These are phyloP conservation scores for Ophthalmotilapia sp. DNA, from an alignment of 2,113 vertebrate genomes.

Conservation along the genomic window DNA sequence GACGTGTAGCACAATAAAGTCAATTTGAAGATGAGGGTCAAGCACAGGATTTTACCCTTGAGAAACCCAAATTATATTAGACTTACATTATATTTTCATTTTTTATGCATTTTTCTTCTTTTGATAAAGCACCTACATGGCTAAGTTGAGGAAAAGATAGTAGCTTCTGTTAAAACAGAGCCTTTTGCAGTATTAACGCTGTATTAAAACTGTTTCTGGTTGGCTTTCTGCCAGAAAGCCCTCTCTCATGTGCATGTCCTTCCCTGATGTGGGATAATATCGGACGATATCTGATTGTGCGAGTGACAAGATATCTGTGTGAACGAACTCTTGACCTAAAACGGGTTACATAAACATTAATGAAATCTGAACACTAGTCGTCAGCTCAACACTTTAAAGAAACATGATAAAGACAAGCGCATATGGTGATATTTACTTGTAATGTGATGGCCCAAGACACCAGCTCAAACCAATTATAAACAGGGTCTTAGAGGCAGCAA, in stretches of 20 bases:
- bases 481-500: not conserved
- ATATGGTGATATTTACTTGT: not conserved
- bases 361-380: not conserved
- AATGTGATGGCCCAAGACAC: not conserved
- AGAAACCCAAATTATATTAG: not conserved
- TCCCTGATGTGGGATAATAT: not conserved
- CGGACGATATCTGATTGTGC: not conserved
- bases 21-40: not conserved
- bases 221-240: not conserved
- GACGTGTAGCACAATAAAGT: not conserved
- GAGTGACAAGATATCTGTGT: accelerated
- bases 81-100: not conserved
- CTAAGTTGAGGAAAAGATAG: not conserved
- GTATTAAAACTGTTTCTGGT: not conserved
- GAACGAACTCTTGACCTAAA: not conserved
- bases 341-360: not conserved
- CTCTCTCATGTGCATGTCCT: not conserved
- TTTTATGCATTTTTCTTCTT: not conserved
- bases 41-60: not conserved
- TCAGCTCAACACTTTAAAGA: not conserved
- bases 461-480: not conserved
- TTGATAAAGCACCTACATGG: not conserved
- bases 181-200: not conserved
- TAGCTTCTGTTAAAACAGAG: not conserved
- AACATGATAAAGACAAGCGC: not conserved